Base-by-base conservation (phyloP, 2,888 invertebrate genomes). In the Hyles lineata region DNA sequence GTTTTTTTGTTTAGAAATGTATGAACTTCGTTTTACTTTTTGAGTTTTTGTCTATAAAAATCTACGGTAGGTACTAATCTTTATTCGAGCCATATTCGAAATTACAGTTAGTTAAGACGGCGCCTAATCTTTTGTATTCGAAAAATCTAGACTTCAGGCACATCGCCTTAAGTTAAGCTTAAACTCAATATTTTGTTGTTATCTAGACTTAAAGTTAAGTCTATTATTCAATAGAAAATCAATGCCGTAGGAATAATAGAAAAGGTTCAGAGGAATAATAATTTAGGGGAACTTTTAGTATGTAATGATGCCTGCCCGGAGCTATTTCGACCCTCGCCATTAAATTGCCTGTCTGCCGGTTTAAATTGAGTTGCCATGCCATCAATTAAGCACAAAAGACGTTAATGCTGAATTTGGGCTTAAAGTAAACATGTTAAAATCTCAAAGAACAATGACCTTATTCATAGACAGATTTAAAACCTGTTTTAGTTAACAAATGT, bases 301-400 rank as follows among this genome's bases (percentile, higher is more conserved):
- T 62, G 62, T 72, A 58, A 52, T 63, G 55, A 63, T 67, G 63
- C 43, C 32, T 6, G 50, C 63, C 72, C 72, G 35, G 32, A 50
- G 23, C 62, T 58, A 55, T 58, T 72, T 67, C 58, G 32, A 72
- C 67, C 72, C 72, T 67, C 23, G 67, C 63, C 72, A 72, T 72
- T 73, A 73, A 70, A n/a, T n/a, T 73, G 70, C 63, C 70, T 70
- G 73, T 69, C 72, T 70, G 61, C 70, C 62, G 23, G 62, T 52
- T 55, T 58, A 58, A 70, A 73, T 70, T 72, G 58, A 72, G 58
- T 72, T 72, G 32, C 55, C 62, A 52, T 32, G 63, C 67, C 23
- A 58, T 72, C 23, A 55, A 32, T 63, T 63, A 71, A 60, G 19
- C 21, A 8, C 2, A 35, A 15, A 60, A 15, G 29, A 70, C 50